These are phyloP conservation scores for Motacilla alba DNA, from an alignment of 2,113 vertebrate genomes.

Conservation along the genomic window DNA sequence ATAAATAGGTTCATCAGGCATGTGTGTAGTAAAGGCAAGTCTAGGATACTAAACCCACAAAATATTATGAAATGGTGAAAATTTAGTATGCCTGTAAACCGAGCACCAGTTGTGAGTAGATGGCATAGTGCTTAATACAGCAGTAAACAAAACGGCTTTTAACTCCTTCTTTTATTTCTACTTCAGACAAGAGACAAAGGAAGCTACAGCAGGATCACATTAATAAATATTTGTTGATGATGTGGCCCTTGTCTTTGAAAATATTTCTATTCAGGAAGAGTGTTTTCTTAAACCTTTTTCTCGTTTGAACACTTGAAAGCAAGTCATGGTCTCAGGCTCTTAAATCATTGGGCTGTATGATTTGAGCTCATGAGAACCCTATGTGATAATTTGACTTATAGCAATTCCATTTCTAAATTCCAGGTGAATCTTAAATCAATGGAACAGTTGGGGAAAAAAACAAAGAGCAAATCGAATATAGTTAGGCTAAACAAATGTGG, in stretches of 20 bases:
- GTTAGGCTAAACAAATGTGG: neutral
- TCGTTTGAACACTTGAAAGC: neutral
- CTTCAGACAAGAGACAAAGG: neutral
- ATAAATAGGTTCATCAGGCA: neutral
- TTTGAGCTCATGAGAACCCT: neutral
- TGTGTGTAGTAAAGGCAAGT: neutral
- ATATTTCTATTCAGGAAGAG: neutral
- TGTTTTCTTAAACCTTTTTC: neutral
- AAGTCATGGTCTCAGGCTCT: neutral
- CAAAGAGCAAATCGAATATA: neutral
- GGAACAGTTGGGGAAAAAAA: neutral
- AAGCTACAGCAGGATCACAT: neutral
- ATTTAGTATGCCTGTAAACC: neutral
- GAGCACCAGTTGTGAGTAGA: neutral
- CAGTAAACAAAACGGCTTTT: neutral
- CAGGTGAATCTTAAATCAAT: neutral
- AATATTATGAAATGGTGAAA: neutral
- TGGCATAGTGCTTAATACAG: neutral
- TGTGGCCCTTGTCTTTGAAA: neutral
- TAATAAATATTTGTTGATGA: neutral
- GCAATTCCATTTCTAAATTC: neutral
- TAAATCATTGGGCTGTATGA: neutral
- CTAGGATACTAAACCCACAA: neutral
- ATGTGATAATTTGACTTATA: neutral
- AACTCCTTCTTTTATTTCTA: neutral